A percentile compares a stretch with the other conserved stretches of the same genome.
Conservation (phyloP, 2,113 vertebrate genomes). For the Paracanthobrama guichenoti region DNA sequence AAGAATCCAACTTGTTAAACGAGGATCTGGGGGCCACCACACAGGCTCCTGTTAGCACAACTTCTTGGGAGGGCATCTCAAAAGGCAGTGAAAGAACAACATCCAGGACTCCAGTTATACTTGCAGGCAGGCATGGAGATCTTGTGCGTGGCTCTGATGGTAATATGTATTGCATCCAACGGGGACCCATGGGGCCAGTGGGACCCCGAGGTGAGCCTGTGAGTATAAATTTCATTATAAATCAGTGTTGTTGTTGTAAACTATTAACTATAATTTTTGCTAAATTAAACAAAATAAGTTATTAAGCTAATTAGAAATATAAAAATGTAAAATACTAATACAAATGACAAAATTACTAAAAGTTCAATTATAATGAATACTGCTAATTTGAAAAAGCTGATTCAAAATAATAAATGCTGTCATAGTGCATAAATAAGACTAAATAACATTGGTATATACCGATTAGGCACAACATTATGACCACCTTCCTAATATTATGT, state of each 20-base stretch:
- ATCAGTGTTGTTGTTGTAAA: neutral
- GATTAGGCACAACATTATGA: too few species aligned
- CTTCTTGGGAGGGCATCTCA: neutral
- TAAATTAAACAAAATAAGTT: too few species aligned
- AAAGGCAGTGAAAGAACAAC: constrained; percentile 13
- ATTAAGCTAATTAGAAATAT: too few species aligned
- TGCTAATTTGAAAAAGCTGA: neutral
- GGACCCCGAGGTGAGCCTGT: constrained; percentile 73
- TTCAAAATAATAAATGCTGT: neutral
- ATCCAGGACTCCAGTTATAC: constrained; percentile 36
- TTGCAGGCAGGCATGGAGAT: constrained; percentile 48
- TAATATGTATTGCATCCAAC: constrained; percentile 61
- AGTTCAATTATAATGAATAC: too few species aligned
- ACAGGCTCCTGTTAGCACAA: constrained; percentile 7
- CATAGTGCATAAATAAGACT: neutral
- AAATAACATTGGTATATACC: neutral
- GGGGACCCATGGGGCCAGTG: constrained; percentile 69
- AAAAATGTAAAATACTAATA: too few species aligned
- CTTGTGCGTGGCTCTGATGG: constrained; percentile 52
- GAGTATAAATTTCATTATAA: constrained; percentile 21
- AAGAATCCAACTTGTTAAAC: constrained; percentile 53
- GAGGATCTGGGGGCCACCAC: constrained; percentile 44
- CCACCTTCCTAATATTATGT: too few species aligned
- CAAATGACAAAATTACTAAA: too few species aligned
- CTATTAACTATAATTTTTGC: neutral